Base-by-base conservation (phyloP, 2,888 invertebrate genomes). In the Stenotaenia linearis region DNA sequence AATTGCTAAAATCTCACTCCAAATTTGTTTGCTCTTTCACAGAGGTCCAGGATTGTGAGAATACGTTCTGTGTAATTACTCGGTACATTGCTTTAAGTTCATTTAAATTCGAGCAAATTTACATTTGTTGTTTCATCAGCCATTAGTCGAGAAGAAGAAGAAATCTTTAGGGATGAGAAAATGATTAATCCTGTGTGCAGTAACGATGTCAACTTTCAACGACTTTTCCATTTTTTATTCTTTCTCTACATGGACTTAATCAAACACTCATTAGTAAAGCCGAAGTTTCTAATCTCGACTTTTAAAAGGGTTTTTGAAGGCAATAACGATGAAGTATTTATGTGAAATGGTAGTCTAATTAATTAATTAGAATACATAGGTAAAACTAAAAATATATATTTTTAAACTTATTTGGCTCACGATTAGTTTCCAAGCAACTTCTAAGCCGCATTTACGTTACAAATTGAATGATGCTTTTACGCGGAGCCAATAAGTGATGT, bases 161-260 rank as follows among this genome's bases (percentile, higher is more conserved):
- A 69, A 69, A 69, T 69, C 69, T 28, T 1, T 28, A 69, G 69
- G 69, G 69, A 69, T 1, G 28, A 28, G 69, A 69, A n/a, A 28
- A 69, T 69, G 69, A 69, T 69, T 69, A 69, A 69, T 69, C 28
- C 69, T 69, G 9, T 15, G 69, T 69, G 69, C 69, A 69, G 69
- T 28, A 69, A 69, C 69, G 69, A 69, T 69, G 69, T 69, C 69
- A 69, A 69, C 69, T 69, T 69, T 69, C 69, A 69, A 69, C 28
- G 69, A 69, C 25, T 12, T 56, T 56, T 56, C n/a, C 28, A 2
- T 28, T 69, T 69, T 69, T 69, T 69, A 69, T 69, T 50, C 7
- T 50, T 50, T 23, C 69, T 28, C 25, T 69, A 28, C 69, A 15
- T 12, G 69, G 25, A 69, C 69, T 69, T 69, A 69, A 69, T 69